These are phyloP conservation scores for Petroica traversi DNA, from an alignment of 2,113 vertebrate genomes.

Conservation along the genomic window DNA sequence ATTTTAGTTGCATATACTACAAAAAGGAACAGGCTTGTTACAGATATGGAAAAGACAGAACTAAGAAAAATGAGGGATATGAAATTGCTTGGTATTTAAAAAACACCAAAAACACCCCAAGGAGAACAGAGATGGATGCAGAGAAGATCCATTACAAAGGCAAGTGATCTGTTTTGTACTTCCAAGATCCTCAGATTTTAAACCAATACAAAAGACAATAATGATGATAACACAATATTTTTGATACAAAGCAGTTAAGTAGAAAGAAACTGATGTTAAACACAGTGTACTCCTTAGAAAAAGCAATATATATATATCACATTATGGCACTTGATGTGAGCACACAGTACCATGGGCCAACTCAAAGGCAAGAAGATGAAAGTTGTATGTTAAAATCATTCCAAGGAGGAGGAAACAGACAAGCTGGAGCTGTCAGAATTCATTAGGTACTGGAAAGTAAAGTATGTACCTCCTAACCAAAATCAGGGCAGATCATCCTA, in stretches of 20 bases:
- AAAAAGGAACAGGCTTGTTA: neutral
- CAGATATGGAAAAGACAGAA: neutral
- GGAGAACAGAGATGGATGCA: neutral
- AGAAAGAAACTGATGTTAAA: neutral
- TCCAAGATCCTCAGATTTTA: neutral
- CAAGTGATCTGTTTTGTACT: neutral
- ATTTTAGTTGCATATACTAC: neutral
- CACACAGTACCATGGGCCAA: neutral
- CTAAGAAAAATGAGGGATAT: neutral
- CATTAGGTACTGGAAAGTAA: neutral
- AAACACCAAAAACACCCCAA: fast-evolving
- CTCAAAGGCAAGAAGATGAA: neutral
- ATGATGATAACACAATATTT: neutral
- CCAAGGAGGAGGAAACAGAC: neutral
- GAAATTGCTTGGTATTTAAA: neutral
- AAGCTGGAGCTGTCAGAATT: neutral
- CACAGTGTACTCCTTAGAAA: neutral
- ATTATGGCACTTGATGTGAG: fast-evolving
- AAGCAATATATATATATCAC: neutral
- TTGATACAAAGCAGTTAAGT: neutral
- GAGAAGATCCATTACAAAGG: neutral
- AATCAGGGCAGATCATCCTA: neutral
- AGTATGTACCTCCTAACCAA: neutral
- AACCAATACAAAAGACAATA: neutral
- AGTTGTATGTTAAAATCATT: fast-evolving